Base-by-base conservation (phyloP, 1,140 invertebrate species). In the Drosophila hydei region DNA sequence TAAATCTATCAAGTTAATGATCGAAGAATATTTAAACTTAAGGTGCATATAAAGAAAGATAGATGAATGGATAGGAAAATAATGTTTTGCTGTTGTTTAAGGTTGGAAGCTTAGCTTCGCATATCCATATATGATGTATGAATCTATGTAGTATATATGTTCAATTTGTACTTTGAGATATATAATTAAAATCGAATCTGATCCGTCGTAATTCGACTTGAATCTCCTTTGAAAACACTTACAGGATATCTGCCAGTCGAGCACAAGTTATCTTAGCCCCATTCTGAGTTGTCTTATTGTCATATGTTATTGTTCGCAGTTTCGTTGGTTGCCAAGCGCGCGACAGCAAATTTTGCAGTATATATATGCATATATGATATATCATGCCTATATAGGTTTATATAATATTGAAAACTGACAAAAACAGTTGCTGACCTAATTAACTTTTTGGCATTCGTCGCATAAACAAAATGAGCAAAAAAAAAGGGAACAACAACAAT, bases 391-490 rank as follows among this genome's bases (percentile, higher is more conserved):
- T 36, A 12, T 43, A n/a, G 23, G 52, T 47, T 36, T 55, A 84
- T 63, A 68, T 72, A 72, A 65, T 84, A 79, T 79, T 69, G 65
- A 65, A 73, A 88, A 87, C 62, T 87, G 81, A 81, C 81, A 87
- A 87, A 87, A 87, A 75, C 81, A 87, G 78, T 87, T 81, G 78
- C 62, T 87, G 81, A 87, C 81, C 81, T 67, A 87, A 87, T 87
- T 87, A 81, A 75, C 72, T 67, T 75, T 43, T 84, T 71, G 60
- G 52, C 21, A 70, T 67, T 52, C 40, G 56, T 60, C 27, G 36
- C 51, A 30, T 33, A 25, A 43, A 60, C 54, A 38, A 78, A 67
- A 45, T 48, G 23, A 64, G 40, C 43, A 36, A 36, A 55, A 33
- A 40, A 68, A 33, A 6, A 8, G 30, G 11, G 30, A 6, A 33